Conservation (phyloP, 2,113 vertebrate genomes). For the Saccopteryx leptura region DNA sequence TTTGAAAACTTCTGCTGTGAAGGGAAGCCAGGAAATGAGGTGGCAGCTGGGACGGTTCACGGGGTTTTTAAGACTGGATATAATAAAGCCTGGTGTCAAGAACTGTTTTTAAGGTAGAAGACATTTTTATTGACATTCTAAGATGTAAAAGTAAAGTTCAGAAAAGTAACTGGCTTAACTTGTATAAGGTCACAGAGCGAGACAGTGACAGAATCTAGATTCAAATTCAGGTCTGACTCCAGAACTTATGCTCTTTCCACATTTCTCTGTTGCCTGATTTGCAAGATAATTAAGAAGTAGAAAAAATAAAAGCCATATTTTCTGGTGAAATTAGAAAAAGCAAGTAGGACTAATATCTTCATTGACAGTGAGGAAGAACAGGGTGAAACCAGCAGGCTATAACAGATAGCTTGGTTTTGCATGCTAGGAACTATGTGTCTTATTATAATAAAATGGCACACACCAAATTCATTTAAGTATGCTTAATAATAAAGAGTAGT, state of each 20-base stretch:
- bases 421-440: neutral
- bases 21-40: neutral
- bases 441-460: neutral
- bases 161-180: slow-evolving; percentile 23
- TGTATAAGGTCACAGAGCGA: neutral
- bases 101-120: slow-evolving; percentile 29
- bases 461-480: neutral
- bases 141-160: slow-evolving; percentile 26
- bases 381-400: neutral
- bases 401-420: neutral
- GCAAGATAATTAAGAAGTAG: slow-evolving; percentile 9
- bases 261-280: slow-evolving; percentile 33
- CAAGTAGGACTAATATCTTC: neutral
- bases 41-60: neutral
- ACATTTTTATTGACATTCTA: slow-evolving; percentile 53
- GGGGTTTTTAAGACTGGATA: neutral
- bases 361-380: neutral
- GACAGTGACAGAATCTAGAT: slow-evolving; percentile 11
- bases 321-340: slow-evolving; percentile 39
- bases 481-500: neutral
- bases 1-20: slow-evolving; percentile 21
- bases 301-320: slow-evolving; percentile 41
- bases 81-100: neutral
- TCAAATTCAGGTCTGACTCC: slow-evolving; percentile 45
- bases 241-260: slow-evolving; percentile 19